Percentiles rank a stretch among this genome's conserved stretches.
Conservation (phyloP, 2,797 vertebrate species). For the Kryptolebias ocellatus region DNA sequence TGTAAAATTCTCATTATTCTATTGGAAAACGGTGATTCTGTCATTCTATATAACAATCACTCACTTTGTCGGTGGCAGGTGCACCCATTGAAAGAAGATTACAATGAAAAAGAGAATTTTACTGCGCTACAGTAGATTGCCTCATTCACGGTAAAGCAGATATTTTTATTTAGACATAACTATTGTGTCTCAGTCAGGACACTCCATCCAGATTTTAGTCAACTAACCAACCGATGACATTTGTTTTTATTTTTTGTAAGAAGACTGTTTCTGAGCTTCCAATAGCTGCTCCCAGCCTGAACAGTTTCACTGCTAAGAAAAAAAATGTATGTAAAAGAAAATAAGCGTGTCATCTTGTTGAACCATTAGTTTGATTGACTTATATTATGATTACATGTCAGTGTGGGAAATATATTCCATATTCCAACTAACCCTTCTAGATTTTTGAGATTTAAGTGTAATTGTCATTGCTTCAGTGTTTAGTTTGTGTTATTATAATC, state of each 20-base stretch:
- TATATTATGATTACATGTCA: too few relatives aligned
- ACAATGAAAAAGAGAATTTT: too few relatives aligned
- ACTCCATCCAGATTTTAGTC: background rate
- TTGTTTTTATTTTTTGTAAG: background rate
- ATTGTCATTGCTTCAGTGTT: background rate
- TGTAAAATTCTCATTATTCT: too few relatives aligned
- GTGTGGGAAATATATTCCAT: too few relatives aligned
- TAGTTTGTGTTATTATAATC: conserved; percentile 22
- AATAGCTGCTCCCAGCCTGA: background rate
- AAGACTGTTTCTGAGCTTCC: background rate
- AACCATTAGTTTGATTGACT: background rate
- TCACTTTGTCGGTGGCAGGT: too few relatives aligned
- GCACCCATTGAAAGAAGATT: too few relatives aligned
- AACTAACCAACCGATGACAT: background rate
- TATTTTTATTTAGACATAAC: too few relatives aligned
- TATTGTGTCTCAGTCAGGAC: too few relatives aligned
- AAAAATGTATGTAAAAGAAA: background rate
- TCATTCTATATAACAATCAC: too few relatives aligned
- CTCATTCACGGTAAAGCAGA: too few relatives aligned
- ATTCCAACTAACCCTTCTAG: too few relatives aligned
- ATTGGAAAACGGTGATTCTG: too few relatives aligned
- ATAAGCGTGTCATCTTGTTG: background rate
- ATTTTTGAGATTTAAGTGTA: background rate
- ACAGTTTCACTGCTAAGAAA: background rate
- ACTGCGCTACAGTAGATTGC: background rate